Evolutionary conservation across 2,888 invertebrate genomes (phyloP), one percentile per base, ranked within the genome.

Genomic region (Mamestra brassicae): DNA sequence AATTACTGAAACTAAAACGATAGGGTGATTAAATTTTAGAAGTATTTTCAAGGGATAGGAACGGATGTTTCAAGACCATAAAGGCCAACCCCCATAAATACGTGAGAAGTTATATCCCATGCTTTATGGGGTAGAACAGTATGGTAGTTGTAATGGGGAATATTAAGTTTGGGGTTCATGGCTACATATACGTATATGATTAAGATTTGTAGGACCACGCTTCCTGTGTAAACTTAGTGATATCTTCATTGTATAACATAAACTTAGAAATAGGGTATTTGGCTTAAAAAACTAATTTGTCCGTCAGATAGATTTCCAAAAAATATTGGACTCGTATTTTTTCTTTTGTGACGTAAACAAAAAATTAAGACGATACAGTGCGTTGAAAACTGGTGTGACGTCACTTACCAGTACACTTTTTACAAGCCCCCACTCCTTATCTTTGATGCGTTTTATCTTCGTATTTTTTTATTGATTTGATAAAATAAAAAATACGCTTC

Each of bases 81-180:
- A 80, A 60, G 58, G 13, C 26, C 45, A 45, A 78, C 74, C 84
- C 57, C 52, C 26, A 81, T 81, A 68, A 81, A 75, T 65, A 71
- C 4, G 38, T 38, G 5, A 34, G 13, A 58, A 52, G 55, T 71
- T 80, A 61, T 34, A 58, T 50, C 34, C 38, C 38, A 26, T 71
- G 45, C 34, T 70, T 66, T 69, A 68, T 65, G 55, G 60, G 15
- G 52, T 34, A n/a, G 15, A 66, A 74, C 36, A 78, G 13, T 50
- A 47, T 67, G 57, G 55, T 72, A 42, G 55, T 70, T 15, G 34
- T 52, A 50, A 55, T 70, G 17, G 45, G 11, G 34, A 11, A 17
- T 34, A 61, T 60, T 38, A 38, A 17, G 60, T 60, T 60, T 10
- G 2, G 34, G 13, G 15, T 4, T 36, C 36, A 6, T 7, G 58